These are phyloP conservation scores for Columbina picui DNA, from an alignment of 2,113 vertebrate genomes.

Conservation along the genomic window DNA sequence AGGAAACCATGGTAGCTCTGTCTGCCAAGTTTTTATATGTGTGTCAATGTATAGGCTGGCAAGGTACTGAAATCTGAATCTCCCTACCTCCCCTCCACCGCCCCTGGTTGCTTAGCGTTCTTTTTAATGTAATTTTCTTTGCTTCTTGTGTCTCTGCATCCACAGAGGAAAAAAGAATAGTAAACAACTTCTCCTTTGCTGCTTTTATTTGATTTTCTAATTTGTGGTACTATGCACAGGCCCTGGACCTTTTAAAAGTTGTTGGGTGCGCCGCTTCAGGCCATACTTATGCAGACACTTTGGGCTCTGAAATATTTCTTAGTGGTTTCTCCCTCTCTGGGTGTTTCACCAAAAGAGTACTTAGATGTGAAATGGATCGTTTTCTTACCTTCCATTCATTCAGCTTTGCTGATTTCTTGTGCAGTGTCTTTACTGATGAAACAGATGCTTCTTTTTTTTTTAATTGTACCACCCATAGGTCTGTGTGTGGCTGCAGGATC, in stretches of 20 bases:
- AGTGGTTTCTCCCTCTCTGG: not conserved
- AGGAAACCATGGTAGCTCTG: not conserved
- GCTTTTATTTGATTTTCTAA: not conserved
- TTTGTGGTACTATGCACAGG: not conserved
- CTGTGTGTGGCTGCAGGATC: not conserved
- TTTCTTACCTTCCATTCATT: not conserved
- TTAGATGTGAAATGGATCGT: not conserved
- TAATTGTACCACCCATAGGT: not conserved
- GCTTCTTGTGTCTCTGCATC: not conserved
- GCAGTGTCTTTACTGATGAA: not conserved
- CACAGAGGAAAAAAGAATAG: not conserved
- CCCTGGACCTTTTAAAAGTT: not conserved
- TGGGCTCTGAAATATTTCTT: not conserved
- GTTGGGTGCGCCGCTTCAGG: fast-evolving
- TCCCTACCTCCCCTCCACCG: not conserved
- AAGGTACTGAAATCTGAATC: not conserved
- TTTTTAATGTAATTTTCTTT: not conserved
- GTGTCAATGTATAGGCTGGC: not conserved
- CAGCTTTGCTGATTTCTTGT: not conserved
- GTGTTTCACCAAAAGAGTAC: not conserved
- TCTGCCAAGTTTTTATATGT: not conserved
- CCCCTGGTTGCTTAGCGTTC: not conserved
- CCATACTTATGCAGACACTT: not conserved
- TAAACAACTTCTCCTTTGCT: not conserved
- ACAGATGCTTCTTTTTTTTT: not conserved